Percentiles rank a stretch among this genome's conserved stretches.
Conservation (phyloP, 2,888 invertebrate species). For the Euplexia lucipara region DNA sequence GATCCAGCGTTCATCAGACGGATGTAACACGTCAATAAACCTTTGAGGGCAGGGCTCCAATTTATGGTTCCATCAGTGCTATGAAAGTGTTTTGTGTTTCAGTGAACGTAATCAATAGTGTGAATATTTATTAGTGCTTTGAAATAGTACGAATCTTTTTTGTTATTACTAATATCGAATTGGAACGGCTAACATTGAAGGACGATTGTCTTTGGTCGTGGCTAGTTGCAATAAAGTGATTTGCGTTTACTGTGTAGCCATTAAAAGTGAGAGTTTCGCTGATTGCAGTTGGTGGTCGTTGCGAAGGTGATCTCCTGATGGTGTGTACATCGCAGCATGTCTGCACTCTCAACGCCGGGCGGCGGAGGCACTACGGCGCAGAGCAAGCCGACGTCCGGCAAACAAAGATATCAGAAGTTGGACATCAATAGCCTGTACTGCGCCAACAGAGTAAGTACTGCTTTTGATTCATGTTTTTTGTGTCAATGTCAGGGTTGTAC, state of each 20-base stretch:
- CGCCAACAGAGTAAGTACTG: slow-evolving; percentile 94
- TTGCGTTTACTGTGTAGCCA: slow-evolving; percentile 63
- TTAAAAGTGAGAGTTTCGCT: slow-evolving; percentile 73
- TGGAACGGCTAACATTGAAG: slow-evolving; percentile 67
- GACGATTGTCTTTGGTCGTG: slow-evolving; percentile 67
- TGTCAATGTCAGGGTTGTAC: slow-evolving; percentile 51
- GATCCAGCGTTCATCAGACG: slow-evolving; percentile 85
- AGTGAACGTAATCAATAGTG: slow-evolving; percentile 67
- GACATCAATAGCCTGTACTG: slow-evolving; percentile 99
- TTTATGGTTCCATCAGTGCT: slow-evolving; percentile 79
- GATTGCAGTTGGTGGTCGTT: slow-evolving; percentile 89
- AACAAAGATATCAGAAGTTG: slow-evolving; percentile 98
- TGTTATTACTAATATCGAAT: slow-evolving; percentile 35
- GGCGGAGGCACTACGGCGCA: slow-evolving; percentile 91
- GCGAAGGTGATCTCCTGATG: slow-evolving; percentile 92
- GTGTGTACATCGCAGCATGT: slow-evolving; percentile 99
- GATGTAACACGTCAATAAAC: slow-evolving; percentile 91
- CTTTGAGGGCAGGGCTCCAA: slow-evolving; percentile 86
- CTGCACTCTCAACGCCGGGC: slow-evolving; percentile 97
- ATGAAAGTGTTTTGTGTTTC: slow-evolving; percentile 83
- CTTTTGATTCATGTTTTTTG: slow-evolving; percentile 25
- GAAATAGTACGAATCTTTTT: slow-evolving; percentile 31
- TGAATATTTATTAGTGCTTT: slow-evolving; percentile 42
- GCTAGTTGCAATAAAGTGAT: slow-evolving; percentile 64
- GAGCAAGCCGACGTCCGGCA: slow-evolving; percentile 93